These are phyloP conservation scores for Pseudococcus viburni DNA, from an alignment of 2,888 invertebrate species.

Conservation along the genomic window DNA sequence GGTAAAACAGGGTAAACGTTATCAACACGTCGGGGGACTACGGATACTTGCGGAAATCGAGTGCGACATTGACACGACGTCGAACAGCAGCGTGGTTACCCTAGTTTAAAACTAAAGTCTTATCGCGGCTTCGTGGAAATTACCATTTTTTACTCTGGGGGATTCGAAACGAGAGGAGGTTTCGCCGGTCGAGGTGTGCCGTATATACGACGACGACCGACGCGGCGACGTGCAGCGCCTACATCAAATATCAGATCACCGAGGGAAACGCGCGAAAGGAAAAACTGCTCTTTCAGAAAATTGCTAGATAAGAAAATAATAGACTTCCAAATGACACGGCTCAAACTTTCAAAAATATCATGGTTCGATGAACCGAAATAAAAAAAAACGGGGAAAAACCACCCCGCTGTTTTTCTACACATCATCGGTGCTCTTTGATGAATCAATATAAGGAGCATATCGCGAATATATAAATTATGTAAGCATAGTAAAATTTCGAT, in stretches of 20 bases:
- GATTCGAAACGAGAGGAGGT: constrained; percentile 21
- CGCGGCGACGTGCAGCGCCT: background rate
- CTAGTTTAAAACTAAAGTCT: constrained; percentile 52
- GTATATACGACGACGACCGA: background rate
- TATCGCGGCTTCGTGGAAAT: constrained; percentile 52
- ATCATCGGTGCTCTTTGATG: background rate
- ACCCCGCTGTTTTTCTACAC: background rate
- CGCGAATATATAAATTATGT: background rate
- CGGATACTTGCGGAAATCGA: background rate
- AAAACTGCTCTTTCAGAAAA: constrained; percentile 64
- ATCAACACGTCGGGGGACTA: constrained; percentile 7
- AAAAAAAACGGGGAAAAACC: constrained; percentile 50
- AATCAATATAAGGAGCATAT: background rate
- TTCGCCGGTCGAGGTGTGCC: background rate
- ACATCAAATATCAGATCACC: constrained; percentile 40
- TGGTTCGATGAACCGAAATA: constrained; percentile 63
- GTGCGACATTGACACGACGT: constrained; percentile 13
- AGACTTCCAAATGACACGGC: constrained; percentile 62
- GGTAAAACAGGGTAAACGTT: constrained; percentile 24
- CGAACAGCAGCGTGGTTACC: background rate
- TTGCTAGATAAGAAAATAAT: constrained; percentile 64
- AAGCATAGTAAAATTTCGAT: too few relatives aligned
- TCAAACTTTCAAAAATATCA: constrained; percentile 59
- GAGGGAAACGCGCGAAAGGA: constrained; percentile 45
- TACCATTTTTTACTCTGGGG: constrained; percentile 51